phyloP scores from a whole-genome alignment of 2,888 invertebrate species.

The Argyra leucocephala region DNA sequence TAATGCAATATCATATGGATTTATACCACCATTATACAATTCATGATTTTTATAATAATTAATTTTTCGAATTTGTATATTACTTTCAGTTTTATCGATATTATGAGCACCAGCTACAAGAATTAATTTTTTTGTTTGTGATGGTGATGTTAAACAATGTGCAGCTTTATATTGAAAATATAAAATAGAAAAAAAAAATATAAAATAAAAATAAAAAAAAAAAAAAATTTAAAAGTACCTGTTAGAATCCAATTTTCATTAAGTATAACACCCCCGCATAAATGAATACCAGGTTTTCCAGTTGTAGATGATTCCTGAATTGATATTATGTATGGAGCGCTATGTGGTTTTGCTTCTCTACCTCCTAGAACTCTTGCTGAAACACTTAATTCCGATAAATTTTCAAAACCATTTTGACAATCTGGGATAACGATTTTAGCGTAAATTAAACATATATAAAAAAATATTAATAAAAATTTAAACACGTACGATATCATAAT shows the following conservation, averaged over 20 bases:
- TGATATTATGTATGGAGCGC: slow-evolving; percentile 39
- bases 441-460: not conserved
- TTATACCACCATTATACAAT: slow-evolving; percentile 36
- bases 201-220: not conserved
- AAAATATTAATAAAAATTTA: not conserved
- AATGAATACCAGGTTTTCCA: slow-evolving; percentile 31
- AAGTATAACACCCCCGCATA: slow-evolving; percentile 39
- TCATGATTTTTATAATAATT: slow-evolving; percentile 37
- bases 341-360: slow-evolving; percentile 34
- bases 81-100: slow-evolving; percentile 29
- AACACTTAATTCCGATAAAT: not conserved
- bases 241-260: slow-evolving; percentile 41
- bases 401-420: not conserved
- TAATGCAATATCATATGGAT: slow-evolving; percentile 39
- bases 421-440: not conserved
- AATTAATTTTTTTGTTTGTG: slow-evolving; percentile 32
- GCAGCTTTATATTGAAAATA: slow-evolving; percentile 27
- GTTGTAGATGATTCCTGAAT: slow-evolving; percentile 32
- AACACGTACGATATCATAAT: too few relatives aligned
- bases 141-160: slow-evolving; percentile 34
- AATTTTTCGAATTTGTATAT: slow-evolving; percentile 34
- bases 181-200: not conserved
- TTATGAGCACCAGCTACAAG: slow-evolving; percentile 39
- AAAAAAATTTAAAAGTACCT: not conserved
- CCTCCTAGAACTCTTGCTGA: not conserved